Conservation (phyloP, 2,797 vertebrate genomes). For the Megalops cyprinoides region DNA sequence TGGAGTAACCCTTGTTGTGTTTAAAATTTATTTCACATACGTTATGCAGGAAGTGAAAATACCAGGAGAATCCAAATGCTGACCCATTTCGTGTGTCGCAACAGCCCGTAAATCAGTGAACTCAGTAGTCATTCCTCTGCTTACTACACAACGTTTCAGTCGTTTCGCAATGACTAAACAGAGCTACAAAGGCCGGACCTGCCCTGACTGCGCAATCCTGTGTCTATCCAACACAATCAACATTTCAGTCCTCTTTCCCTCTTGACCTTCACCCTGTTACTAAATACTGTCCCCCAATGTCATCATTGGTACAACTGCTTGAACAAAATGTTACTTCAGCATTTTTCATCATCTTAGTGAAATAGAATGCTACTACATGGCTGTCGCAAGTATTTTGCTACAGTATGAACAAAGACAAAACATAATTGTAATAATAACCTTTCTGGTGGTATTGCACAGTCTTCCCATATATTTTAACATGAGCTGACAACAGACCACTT, state of each 20-base stretch:
- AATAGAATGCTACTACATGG: neutral
- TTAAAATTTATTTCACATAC: neutral
- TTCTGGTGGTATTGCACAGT: neutral
- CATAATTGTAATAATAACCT: neutral
- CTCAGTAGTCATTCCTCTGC: constrained; percentile 27
- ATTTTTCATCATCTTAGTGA: neutral
- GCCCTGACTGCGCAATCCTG: constrained; percentile 55
- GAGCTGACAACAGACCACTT: no score
- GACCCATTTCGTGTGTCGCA: constrained; percentile 48
- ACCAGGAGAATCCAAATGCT: constrained; percentile 31
- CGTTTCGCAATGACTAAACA: constrained; percentile 48
- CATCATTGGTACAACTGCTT: no score
- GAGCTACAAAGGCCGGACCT: constrained; percentile 41
- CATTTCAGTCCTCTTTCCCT: neutral
- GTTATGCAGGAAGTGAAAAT: neutral
- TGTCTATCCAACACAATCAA: neutral
- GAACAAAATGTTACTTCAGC: no score
- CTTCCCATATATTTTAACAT: neutral
- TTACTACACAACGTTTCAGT: constrained; percentile 34
- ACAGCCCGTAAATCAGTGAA: constrained; percentile 22
- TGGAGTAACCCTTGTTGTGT: neutral
- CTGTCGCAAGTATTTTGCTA: no score
- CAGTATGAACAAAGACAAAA: no score
- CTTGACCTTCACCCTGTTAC: neutral
- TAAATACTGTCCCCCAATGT: neutral